Evolutionary conservation across 2,797 vertebrate genomes (phyloP).

Genomic region (Tenualosa thibaudeaui): DNA sequence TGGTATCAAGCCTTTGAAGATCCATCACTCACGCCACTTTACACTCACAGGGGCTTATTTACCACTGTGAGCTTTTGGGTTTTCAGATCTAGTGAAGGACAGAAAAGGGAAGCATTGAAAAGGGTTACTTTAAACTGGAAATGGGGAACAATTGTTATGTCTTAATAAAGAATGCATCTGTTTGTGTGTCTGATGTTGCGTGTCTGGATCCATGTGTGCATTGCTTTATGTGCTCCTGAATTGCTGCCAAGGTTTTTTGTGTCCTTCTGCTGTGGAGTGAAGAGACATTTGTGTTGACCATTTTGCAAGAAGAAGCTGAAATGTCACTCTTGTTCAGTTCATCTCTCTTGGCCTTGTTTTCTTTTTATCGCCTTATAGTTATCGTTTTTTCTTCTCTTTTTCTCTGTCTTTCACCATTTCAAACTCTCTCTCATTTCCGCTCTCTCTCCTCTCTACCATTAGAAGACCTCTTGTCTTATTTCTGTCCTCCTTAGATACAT

Average conservation of each 20-base stretch:
- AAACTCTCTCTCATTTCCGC: not conserved
- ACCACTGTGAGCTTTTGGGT: not conserved
- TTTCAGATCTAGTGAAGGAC: not conserved
- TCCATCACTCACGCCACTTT: not conserved
- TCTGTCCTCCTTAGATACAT: not conserved
- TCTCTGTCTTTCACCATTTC: not conserved
- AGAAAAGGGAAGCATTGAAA: not conserved
- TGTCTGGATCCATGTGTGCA: not conserved
- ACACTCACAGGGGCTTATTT: not conserved
- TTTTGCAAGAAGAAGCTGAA: not conserved
- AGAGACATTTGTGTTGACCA: not conserved
- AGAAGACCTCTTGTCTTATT: not conserved
- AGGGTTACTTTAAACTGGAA: not conserved
- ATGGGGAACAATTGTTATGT: not conserved
- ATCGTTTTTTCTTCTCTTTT: not conserved
- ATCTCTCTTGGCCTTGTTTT: not conserved
- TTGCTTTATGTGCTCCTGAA: not conserved
- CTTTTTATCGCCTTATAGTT: not conserved
- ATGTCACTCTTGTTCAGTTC: not conserved
- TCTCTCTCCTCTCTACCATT: not conserved
- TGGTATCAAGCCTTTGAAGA: not conserved
- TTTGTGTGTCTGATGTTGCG: not conserved
- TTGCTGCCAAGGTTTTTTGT: not conserved
- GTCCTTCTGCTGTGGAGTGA: not conserved
- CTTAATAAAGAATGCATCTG: slow-evolving; percentile 18